Conservation (phyloP, 1,140 invertebrate species). For the Lordiphosa collinella region DNA sequence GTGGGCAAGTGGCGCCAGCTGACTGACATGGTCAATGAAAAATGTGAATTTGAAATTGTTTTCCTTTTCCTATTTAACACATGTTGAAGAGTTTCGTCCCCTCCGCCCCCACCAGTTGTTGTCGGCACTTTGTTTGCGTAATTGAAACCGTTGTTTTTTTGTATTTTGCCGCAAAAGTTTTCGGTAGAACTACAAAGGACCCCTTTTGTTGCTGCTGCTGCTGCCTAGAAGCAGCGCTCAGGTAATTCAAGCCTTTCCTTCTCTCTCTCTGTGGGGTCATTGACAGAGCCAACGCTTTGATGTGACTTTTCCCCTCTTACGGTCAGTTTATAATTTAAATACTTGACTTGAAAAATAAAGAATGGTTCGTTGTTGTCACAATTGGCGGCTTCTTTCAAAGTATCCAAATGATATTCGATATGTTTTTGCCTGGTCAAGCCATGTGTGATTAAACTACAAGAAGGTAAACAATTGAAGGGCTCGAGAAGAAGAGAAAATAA, state of each 20-base stretch:
- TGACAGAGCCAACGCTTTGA: slow-evolving; percentile 41
- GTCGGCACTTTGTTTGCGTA: slow-evolving; percentile 42
- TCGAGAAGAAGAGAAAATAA: too few species aligned
- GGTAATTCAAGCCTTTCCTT: slow-evolving; percentile 54
- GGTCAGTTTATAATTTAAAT: slow-evolving; percentile 74
- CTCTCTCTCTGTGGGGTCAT: slow-evolving; percentile 36
- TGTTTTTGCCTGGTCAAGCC: slow-evolving; percentile 38
- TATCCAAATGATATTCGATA: slow-evolving; percentile 65
- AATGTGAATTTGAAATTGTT: slow-evolving; percentile 1
- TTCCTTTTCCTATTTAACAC: not conserved
- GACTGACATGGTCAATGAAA: slow-evolving; percentile 41
- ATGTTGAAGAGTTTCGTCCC: not conserved
- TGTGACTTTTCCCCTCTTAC: slow-evolving; percentile 32
- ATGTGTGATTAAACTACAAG: slow-evolving; percentile 69
- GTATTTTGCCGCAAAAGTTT: slow-evolving; percentile 32
- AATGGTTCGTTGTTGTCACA: slow-evolving; percentile 50
- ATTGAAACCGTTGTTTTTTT: slow-evolving; percentile 63
- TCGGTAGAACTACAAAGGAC: slow-evolving; percentile 68
- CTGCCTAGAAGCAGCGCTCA: slow-evolving; percentile 35
- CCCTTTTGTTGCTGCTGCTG: slow-evolving; percentile 18
- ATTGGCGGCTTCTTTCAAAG: slow-evolving; percentile 63
- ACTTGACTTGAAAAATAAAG: slow-evolving; percentile 34
- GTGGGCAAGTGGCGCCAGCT: slow-evolving; percentile 42
- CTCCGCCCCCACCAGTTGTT: slow-evolving; percentile 1
- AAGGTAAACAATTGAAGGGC: slow-evolving; percentile 52